Conservation (phyloP, 2,888 invertebrate genomes). For the Drosophila diplacantha region DNA sequence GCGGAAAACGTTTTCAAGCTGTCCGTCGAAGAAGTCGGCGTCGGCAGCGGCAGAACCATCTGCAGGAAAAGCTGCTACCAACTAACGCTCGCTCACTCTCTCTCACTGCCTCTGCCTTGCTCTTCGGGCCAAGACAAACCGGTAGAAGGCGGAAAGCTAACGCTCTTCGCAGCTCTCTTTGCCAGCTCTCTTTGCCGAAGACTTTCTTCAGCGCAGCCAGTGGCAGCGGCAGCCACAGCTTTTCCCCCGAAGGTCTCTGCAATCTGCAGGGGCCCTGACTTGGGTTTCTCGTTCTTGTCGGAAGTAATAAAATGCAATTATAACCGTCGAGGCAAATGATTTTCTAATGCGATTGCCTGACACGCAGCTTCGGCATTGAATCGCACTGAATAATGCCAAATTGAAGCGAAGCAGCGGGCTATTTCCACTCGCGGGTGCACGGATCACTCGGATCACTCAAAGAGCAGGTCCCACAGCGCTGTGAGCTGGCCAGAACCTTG, state of each 20-base stretch:
- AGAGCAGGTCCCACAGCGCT: constrained; percentile 26
- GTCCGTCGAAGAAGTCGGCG: constrained; percentile 30
- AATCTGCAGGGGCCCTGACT: constrained; percentile 42
- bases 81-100: constrained; percentile 49
- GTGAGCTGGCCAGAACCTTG: constrained; percentile 3
- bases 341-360: constrained; percentile 52
- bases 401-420: constrained; percentile 38
- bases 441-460: constrained; percentile 39
- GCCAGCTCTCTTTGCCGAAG: constrained; percentile 43
- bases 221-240: constrained; percentile 31
- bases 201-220: constrained; percentile 51
- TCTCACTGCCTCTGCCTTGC: neutral
- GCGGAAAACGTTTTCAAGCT: constrained; percentile 70
- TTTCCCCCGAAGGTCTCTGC: constrained; percentile 42
- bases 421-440: constrained; percentile 48
- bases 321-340: constrained; percentile 45
- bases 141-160: constrained; percentile 64
- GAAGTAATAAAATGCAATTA: constrained; percentile 66
- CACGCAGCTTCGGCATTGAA: constrained; percentile 43
- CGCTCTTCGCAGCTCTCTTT: constrained; percentile 55
- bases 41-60: constrained; percentile 26
- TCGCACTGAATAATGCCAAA: constrained; percentile 49
- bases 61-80: constrained; percentile 32
- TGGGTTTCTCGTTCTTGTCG: constrained; percentile 45
- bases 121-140: constrained; percentile 53